A percentile compares a stretch with the other conserved stretches of the same genome.
Conservation (phyloP, 35 echinoderm and acorn worm genomes). For the Acanthaster planci region DNA sequence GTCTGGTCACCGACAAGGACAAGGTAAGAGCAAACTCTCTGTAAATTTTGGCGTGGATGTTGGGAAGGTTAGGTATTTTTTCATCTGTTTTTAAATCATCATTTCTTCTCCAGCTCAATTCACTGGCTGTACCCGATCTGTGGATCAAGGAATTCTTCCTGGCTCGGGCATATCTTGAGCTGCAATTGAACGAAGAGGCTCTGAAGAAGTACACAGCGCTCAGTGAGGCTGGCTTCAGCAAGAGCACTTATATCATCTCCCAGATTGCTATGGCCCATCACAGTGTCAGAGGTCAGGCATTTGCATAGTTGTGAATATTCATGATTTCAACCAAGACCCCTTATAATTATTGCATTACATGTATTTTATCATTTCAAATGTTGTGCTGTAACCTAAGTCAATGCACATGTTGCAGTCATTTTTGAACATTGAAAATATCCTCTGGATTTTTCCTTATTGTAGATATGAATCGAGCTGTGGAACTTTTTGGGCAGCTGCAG, state of each 20-base stretch:
- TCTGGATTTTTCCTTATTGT: background rate
- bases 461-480: slow-evolving; percentile 86
- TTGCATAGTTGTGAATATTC: background rate
- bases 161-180: slow-evolving; percentile 82
- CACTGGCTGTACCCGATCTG: slow-evolving; percentile 79
- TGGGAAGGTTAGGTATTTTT: too few species aligned
- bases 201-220: slow-evolving; percentile 83
- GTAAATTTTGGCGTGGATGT: too few species aligned
- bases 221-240: slow-evolving; percentile 72
- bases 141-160: slow-evolving; percentile 98
- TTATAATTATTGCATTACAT: too few species aligned
- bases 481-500: slow-evolving; percentile 85
- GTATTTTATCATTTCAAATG: too few species aligned
- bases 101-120: slow-evolving; percentile 62
- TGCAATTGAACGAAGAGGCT: slow-evolving; percentile 93
- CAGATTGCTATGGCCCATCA: slow-evolving; percentile 86
- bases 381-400: too few species aligned
- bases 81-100: background rate
- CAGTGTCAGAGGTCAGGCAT: slow-evolving; percentile 75
- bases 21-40: slow-evolving; percentile 23
- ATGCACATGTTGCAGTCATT: background rate
- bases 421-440: background rate
- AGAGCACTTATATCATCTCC: slow-evolving; percentile 92
- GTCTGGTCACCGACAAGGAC: slow-evolving; percentile 42
- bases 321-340: too few species aligned